Conservation (phyloP, 2,888 invertebrate species). For the Microctonus hyperodae region DNA sequence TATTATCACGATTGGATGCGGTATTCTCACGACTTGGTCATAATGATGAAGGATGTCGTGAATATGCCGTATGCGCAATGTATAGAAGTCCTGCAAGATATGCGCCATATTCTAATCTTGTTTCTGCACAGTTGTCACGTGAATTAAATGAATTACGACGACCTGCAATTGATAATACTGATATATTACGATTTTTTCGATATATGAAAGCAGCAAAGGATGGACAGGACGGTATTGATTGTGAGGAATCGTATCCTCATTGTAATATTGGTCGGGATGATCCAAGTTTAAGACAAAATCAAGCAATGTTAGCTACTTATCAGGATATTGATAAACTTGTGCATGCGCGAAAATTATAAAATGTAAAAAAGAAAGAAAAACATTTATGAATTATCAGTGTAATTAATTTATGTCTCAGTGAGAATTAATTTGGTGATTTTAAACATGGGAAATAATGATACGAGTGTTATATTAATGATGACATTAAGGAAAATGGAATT, state of each 20-base stretch:
- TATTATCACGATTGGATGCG: conserved; percentile 83
- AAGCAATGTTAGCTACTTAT: conserved; percentile 86
- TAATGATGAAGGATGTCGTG: conserved; percentile 74
- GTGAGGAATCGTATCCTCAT: conserved; percentile 72
- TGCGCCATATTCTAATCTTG: conserved; percentile 87
- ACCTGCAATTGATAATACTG: conserved; percentile 85
- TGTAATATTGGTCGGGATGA: conserved; percentile 72
- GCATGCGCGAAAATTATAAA: conserved; percentile 74
- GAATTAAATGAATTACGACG: conserved; percentile 85
- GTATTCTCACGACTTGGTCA: conserved; percentile 79
- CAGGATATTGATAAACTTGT: conserved; percentile 89
- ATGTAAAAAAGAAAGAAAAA: background rate
- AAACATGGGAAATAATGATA: background rate
- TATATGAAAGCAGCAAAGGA: conserved; percentile 91
- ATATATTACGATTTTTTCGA: conserved; percentile 86
- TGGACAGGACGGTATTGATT: conserved; percentile 82
- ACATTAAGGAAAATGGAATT: background rate
- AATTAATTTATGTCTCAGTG: background rate
- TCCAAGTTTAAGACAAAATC: conserved; percentile 68
- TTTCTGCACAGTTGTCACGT: conserved; percentile 88
- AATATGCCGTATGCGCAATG: conserved; percentile 86
- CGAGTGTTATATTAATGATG: background rate
- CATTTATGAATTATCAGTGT: background rate
- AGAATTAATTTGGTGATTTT: background rate
- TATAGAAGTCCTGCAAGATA: conserved; percentile 88